Base-by-base conservation (phyloP, 2,113 vertebrate genomes). In the Leptocoma aspasia region DNA sequence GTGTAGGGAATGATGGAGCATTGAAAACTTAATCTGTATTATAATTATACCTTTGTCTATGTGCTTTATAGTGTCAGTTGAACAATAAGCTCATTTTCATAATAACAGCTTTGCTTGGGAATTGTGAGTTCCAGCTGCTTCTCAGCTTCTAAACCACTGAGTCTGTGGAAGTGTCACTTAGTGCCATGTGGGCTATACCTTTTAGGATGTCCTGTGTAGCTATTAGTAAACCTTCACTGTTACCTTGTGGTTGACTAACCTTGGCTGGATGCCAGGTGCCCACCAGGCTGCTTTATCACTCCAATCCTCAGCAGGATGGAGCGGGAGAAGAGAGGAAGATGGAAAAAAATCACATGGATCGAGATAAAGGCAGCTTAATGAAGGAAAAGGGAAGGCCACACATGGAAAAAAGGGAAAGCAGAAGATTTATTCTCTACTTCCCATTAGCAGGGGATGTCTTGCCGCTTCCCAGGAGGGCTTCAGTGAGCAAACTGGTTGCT, bases 401-500 rank as follows among this genome's bases (percentile, higher is more conserved):
- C 10, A 8, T 5, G 4, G 41, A 39, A 79, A 35, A 27, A 44
- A 49, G n/a, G 17, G 28, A 49, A 66, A 54, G 30, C 30, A 42
- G 54, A 77, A 37, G 18, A 23, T 39, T n/a, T 30, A 35, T 52
- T 85, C 20, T 52, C 33, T 73, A 7, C 13, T 82, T 82, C 22
- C 41, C 22, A 4, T 78, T 42, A n/a, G 16, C 31, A 30, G 7
- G 35, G 2, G 1, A 22, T 22, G 14, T n/a, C 19, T 22, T 54
- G 11, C 10, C 0, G 0, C 71, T 71, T 71, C 13, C 27, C 4
- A 3, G 5, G 2, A 15, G 11, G 21, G 31, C 27, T 72, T 53
- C 15, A 60, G 31, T 20, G 60, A 12, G 8, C 13, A 20, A 44
- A 54, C 31, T 13, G 3, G 8, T 78, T 78, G 14, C 13, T 84